Evolutionary conservation across 2,797 vertebrate species (phyloP), one percentile per base, ranked within the genome.

Genomic region (Pangasius djambal): DNA sequence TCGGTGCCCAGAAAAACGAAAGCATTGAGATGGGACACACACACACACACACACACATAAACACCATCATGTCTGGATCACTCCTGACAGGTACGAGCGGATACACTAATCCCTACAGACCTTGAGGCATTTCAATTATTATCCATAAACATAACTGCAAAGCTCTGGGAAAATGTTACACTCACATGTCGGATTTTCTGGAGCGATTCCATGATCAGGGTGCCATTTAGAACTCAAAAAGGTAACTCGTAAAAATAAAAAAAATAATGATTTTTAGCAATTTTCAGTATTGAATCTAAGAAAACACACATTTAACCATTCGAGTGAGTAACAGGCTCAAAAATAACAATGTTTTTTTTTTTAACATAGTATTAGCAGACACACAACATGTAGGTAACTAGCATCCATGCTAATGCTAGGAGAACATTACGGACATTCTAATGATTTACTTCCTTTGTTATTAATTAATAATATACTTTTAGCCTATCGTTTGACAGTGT

Each of bases 1-100:
- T 91, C 85, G 13, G 88, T 84, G 93, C 93, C 93, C 91, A 93
- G 91, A 94, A 94, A 91, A 94, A 94, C 89, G 5, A 92, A 92
- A 91, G 90, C 75, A 75, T 83, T 86, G 57, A 91, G 95, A 95
- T 94, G 91, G 89, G 89, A 70, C 48, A 48, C 59, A 63, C 34
- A 59, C 55, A 81, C 22, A 61, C 55, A 95, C 95, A 94, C 89
- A 93, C 93, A 67, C 37, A 65, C 59, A 69, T 63, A 50, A n/a
- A 84, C 83, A 85, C 63, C 63, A 52, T 67, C 83, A 50, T 85
- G 65, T 85, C 83, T 85, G 91, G 88, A 78, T 88, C 67, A 88
- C 18, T 18, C 67, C 63, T 83, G 87, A 83, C 78, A 88, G 78
- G 61, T 88, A 83, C 52, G 87, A 78, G 8, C 88, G 91, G 91